Percentiles rank a stretch among this genome's conserved stretches.
phyloP scores from a whole-genome alignment of 1,140 invertebrate species.

The Zaprionus capensis region DNA sequence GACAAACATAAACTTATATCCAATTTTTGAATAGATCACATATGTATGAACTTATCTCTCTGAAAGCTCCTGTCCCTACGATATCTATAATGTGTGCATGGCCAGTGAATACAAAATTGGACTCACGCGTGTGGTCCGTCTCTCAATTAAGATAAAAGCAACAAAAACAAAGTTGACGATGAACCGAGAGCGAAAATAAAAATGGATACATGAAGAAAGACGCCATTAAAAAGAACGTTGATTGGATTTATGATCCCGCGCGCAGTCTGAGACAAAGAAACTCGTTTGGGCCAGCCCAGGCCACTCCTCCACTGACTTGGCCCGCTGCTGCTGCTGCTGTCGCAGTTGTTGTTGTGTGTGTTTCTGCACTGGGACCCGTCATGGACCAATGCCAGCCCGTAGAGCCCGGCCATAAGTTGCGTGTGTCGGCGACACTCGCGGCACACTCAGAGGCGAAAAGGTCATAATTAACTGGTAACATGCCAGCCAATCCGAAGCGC shows the following conservation, averaged over 20 bases:
- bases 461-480: slow-evolving; percentile 72
- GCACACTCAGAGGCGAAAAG: slow-evolving; percentile 52
- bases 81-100: neutral
- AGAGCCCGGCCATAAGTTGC: slow-evolving; percentile 53
- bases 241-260: slow-evolving; percentile 69
- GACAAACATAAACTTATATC: neutral
- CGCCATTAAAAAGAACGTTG: slow-evolving; percentile 70
- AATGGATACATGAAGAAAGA: slow-evolving; percentile 50
- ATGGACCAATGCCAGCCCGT: slow-evolving; percentile 57
- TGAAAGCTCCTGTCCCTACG: neutral
- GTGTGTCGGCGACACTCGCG: slow-evolving; percentile 35
- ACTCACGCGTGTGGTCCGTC: slow-evolving; percentile 42
- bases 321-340: neutral
- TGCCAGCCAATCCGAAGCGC: slow-evolving; percentile 58
- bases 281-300: slow-evolving; percentile 54
- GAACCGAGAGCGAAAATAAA: slow-evolving; percentile 4
- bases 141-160: slow-evolving; percentile 46
- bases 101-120: slow-evolving; percentile 11
- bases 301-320: slow-evolving; percentile 55
- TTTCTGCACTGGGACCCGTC: slow-evolving; percentile 27
- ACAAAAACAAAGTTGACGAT: slow-evolving; percentile 11
- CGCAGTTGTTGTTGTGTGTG: no score
- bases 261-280: slow-evolving; percentile 52
- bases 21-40: neutral
- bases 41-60: neutral